These are phyloP conservation scores for Cryptophagus acutangulus DNA, from an alignment of 2,888 invertebrate species.

Conservation along the genomic window DNA sequence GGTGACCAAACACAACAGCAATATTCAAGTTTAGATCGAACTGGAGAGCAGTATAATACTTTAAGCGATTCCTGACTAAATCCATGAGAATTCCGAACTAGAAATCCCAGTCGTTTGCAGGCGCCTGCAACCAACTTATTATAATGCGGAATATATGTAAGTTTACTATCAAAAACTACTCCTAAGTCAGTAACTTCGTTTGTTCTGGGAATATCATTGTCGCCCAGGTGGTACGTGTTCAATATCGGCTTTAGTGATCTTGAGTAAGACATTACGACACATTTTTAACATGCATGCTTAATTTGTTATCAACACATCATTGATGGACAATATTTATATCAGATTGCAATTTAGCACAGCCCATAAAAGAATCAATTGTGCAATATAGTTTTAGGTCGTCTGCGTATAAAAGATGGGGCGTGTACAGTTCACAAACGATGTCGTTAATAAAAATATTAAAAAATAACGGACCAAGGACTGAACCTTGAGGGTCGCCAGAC, in stretches of 20 bases:
- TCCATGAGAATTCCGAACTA: too few relatives aligned
- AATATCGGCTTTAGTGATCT: background rate
- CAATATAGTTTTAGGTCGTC: background rate
- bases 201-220: background rate
- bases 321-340: background rate
- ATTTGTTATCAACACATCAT: background rate
- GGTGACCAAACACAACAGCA: too few relatives aligned
- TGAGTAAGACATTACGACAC: background rate
- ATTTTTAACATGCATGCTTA: background rate
- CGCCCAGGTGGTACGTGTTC: background rate
- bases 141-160: too few relatives aligned
- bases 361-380: background rate
- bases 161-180: background rate
- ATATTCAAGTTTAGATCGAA: too few relatives aligned
- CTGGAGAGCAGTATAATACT: too few relatives aligned
- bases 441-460: background rate
- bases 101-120: too few relatives aligned
- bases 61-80: too few relatives aligned
- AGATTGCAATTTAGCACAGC: background rate
- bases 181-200: background rate
- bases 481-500: background rate
- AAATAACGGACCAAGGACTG: background rate
- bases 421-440: background rate
- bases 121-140: too few relatives aligned
- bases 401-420: background rate